These are phyloP conservation scores for Sporophila hypoxantha DNA, from an alignment of 2,113 vertebrate species.

Conservation along the genomic window DNA sequence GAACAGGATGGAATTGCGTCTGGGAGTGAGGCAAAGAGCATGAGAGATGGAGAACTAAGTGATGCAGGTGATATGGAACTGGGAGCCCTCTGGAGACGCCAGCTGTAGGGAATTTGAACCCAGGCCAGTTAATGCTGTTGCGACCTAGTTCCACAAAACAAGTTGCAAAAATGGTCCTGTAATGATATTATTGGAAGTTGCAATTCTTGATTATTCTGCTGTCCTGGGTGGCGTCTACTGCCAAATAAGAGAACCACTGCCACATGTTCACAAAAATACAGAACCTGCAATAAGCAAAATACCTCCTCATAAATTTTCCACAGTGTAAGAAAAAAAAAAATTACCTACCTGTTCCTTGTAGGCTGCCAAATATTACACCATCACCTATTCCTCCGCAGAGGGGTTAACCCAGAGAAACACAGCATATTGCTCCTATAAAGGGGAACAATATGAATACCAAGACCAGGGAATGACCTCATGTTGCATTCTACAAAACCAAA, in stretches of 20 bases:
- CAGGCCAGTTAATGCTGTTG: background rate
- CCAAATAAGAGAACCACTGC: background rate
- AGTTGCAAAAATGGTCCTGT: background rate
- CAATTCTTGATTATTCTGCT: background rate
- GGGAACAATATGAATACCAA: background rate
- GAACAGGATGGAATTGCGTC: background rate
- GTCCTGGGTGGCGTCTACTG: background rate
- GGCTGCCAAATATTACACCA: background rate
- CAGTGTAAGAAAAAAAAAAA: background rate
- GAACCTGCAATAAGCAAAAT: background rate
- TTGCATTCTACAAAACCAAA: background rate
- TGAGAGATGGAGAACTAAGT: fast-evolving
- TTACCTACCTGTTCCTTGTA: background rate
- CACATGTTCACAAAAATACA: background rate
- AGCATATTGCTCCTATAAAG: background rate
- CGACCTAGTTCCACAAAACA: background rate
- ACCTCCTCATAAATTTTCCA: background rate
- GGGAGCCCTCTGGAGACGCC: background rate
- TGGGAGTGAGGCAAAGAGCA: background rate
- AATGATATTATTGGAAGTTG: background rate
- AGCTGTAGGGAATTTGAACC: background rate
- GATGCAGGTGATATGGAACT: too few species aligned
- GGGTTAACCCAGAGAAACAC: background rate
- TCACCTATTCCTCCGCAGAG: background rate
- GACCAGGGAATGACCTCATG: background rate